These are phyloP conservation scores for Panulirus ornatus DNA, from an alignment of 1,140 invertebrate species.

Conservation along the genomic window DNA sequence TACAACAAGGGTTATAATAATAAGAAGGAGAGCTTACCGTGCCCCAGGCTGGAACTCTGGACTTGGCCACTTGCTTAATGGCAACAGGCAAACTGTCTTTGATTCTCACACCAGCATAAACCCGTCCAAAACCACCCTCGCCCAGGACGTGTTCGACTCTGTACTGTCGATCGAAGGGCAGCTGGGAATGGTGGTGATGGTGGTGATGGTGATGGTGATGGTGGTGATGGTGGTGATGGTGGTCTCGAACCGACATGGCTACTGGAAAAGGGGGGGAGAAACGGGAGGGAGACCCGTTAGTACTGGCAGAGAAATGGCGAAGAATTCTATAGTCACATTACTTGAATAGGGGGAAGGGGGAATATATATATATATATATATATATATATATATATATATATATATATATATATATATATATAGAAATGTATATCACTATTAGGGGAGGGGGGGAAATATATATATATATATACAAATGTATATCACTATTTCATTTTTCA, in stretches of 20 bases:
- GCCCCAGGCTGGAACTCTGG: conserved; percentile 83
- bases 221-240: conserved; percentile 30
- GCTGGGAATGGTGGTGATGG: conserved; percentile 45
- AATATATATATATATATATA: too few relatives aligned
- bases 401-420: too few relatives aligned
- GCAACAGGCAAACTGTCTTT: conserved; percentile 81
- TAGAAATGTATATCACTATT: too few relatives aligned
- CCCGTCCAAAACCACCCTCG: conserved; percentile 82
- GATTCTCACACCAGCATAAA: conserved; percentile 80
- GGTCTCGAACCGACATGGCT: conserved; percentile 50
- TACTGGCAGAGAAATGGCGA: too few relatives aligned
- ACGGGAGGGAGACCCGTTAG: conserved; percentile 40
- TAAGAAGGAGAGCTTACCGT: conserved; percentile 79
- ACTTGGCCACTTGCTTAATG: conserved; percentile 82
- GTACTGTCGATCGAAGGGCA: conserved; percentile 66
- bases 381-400: too few relatives aligned
- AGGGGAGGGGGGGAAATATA: too few relatives aligned
- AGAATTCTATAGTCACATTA: too few relatives aligned
- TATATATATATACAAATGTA: too few relatives aligned
- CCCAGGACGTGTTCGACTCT: conserved; percentile 78
- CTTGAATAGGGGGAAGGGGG: too few relatives aligned
- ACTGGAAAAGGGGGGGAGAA: conserved; percentile 46
- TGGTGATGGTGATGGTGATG: conserved; percentile 33
- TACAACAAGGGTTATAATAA: too few relatives aligned
- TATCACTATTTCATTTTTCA: too few relatives aligned